Percentiles rank a stretch among this genome's conserved stretches.
Conservation (phyloP, 1,140 invertebrate species). For the Zaprionus tsacasi region DNA sequence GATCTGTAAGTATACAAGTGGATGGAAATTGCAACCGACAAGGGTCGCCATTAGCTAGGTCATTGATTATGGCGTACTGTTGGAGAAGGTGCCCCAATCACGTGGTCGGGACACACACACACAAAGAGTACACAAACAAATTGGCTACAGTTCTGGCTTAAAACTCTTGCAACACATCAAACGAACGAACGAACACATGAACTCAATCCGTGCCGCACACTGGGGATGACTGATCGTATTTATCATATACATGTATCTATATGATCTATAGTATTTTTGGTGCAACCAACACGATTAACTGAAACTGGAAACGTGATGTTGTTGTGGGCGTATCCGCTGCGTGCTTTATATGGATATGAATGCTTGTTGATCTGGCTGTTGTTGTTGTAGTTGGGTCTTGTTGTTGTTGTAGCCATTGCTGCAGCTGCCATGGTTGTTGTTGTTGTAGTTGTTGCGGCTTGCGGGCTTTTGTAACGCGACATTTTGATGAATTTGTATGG, state of each 20-base stretch:
- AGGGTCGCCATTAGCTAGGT: slow-evolving; percentile 38
- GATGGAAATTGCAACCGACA: slow-evolving; percentile 38
- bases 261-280: slow-evolving; percentile 13
- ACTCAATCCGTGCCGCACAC: slow-evolving; percentile 39
- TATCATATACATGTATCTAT: neutral
- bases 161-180: slow-evolving; percentile 20
- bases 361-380: slow-evolving; percentile 35
- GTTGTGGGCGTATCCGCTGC: slow-evolving; percentile 41
- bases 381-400: slow-evolving; percentile 26
- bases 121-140: slow-evolving; percentile 51
- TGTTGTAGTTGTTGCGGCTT: slow-evolving; percentile 29
- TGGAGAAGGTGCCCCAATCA: slow-evolving; percentile 17
- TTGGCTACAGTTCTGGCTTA: slow-evolving; percentile 28
- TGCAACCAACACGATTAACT: slow-evolving; percentile 39
- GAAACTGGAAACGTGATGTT: slow-evolving; percentile 35
- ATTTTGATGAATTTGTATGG: slow-evolving; percentile 5
- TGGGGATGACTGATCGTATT: neutral
- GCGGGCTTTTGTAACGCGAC: slow-evolving; percentile 46
- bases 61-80: neutral
- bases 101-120: slow-evolving; percentile 18
- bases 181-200: slow-evolving; percentile 23
- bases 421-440: slow-evolving; percentile 26
- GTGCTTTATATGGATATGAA: slow-evolving; percentile 54
- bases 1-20: slow-evolving; percentile 67
- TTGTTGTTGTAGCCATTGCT: slow-evolving; percentile 25